Percentiles rank a stretch among this genome's conserved stretches.
Conservation (phyloP, 2,888 invertebrate genomes). For the Diarsia rubi region DNA sequence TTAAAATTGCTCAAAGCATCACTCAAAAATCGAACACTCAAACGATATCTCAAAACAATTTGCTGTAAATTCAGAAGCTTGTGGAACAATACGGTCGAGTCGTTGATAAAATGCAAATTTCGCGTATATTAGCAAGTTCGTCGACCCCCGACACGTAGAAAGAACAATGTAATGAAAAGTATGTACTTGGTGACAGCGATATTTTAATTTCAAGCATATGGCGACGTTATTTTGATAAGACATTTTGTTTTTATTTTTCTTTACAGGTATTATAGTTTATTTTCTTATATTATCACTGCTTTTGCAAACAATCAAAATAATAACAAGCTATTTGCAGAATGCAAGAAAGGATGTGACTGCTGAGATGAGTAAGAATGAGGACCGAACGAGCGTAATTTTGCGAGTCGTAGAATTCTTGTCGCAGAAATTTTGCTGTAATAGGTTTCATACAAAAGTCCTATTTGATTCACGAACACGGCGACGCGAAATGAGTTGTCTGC, state of each 20-base stretch:
- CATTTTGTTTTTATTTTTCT: neutral
- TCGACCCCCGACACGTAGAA: constrained; percentile 55
- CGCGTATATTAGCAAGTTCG: constrained; percentile 59
- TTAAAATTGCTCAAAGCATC: neutral
- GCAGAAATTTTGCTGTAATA: too few species aligned
- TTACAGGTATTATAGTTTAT: neutral
- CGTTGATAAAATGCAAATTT: constrained; percentile 69
- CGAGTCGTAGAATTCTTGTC: too few species aligned
- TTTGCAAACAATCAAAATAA: neutral
- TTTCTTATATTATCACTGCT: neutral
- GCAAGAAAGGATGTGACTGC: too few species aligned
- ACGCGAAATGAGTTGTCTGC: too few species aligned
- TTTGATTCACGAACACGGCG: too few species aligned
- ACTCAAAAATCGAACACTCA: constrained; percentile 15
- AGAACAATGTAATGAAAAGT: constrained; percentile 65
- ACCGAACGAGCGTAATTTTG: too few species aligned
- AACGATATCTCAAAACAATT: constrained; percentile 53
- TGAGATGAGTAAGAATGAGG: too few species aligned
- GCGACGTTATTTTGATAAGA: constrained; percentile 28
- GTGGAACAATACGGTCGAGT: constrained; percentile 55
- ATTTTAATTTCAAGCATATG: constrained; percentile 30
- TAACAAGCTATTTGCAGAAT: too few species aligned
- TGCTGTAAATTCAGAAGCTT: constrained; percentile 37
- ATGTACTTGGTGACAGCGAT: constrained; percentile 48
- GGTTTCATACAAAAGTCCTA: too few species aligned